Base-by-base conservation (phyloP, 2,888 invertebrate species). In the Hetaerina titia region DNA sequence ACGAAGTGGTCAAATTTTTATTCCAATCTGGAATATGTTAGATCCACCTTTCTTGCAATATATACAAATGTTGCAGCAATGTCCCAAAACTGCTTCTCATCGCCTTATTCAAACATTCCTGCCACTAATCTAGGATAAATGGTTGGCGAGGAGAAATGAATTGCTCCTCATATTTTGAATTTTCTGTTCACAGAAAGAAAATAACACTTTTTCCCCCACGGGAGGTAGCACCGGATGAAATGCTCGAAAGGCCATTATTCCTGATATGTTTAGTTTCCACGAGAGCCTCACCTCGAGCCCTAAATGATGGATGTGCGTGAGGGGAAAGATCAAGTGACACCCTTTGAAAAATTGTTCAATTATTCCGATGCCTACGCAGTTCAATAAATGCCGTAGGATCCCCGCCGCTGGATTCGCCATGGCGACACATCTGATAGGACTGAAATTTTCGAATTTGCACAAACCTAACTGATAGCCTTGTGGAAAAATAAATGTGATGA, bases 181-280 rank as follows among this genome's bases (percentile, higher is more conserved):
- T 60, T 60, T 60, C 7, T n/a, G 81, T 31, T 81, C 81, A 13
- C 31, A 25, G 15, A 31, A 31, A 31, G 81, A 31, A 15, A 74
- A 31, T 25, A 31, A 31, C 31, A 81, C 31, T 81, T 69, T n/a
- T 69, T n/a, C 31, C 11, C 31, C 31, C 81, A 7, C 15, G 8
- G 81, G 22, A n/a, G 45, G 45, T 45, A 45, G 45, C 45, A 45
- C 45, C 69, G 22, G 69, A 69, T 69, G 69, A 69, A 69, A 69
- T 22, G 81, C 81, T 25, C 11, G 81, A 81, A 25, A 81, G 81
- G 81, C 81, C 81, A 81, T 81, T 81, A 81, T 31, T 81, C 81
- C 31, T 31, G 31, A 31, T 11, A 25, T 15, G 81, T 81, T 31
- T 22, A 19, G n/a, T 69, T 19, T 4, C 69, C 69, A 81, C 31